A percentile compares a stretch with the other conserved stretches of the same genome.
phyloP scores from a whole-genome alignment of 2,797 vertebrate species.

The Psittacula derbiana region DNA sequence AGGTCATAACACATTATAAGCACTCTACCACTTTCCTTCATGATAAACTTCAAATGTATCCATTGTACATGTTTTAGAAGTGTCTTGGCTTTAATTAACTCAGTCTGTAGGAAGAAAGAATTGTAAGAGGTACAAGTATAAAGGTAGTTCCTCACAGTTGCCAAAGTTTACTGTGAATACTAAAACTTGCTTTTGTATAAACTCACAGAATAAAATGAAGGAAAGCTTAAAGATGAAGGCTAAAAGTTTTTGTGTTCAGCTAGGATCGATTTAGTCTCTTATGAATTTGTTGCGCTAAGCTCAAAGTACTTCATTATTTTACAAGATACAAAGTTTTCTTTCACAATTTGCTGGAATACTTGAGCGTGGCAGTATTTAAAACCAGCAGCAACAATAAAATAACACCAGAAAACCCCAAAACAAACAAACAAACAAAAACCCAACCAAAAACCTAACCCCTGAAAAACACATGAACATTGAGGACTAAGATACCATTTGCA shows the following conservation, averaged over 20 bases:
- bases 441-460: background rate
- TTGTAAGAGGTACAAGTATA: background rate
- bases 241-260: background rate
- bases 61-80: background rate
- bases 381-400: background rate
- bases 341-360: background rate
- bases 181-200: background rate
- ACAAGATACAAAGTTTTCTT: background rate
- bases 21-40: background rate
- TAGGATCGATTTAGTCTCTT: background rate
- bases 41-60: background rate
- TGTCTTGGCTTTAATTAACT: constrained; percentile 37
- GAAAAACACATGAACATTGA: background rate
- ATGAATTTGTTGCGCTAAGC: background rate
- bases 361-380: background rate
- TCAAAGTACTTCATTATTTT: background rate
- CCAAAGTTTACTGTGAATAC: background rate
- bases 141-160: background rate
- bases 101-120: background rate
- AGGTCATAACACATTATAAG: background rate
- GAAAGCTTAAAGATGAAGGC: background rate
- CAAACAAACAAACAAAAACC: background rate
- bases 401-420: background rate
- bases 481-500: background rate
- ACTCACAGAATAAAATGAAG: background rate